Conservation (phyloP, 2,888 invertebrate genomes). For the Helicoverpa assulta region DNA sequence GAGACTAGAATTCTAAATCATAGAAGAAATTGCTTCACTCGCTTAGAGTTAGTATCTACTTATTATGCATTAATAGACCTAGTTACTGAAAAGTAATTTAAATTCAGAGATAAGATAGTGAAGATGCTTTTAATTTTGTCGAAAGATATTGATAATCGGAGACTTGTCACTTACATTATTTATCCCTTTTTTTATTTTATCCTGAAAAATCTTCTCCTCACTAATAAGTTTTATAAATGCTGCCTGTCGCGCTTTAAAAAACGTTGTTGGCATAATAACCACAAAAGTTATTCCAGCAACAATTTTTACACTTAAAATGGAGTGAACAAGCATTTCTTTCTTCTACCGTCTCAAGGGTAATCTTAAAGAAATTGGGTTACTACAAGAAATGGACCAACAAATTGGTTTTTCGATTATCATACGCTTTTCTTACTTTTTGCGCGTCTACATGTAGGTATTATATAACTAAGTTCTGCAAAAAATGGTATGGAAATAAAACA, state of each 20-base stretch:
- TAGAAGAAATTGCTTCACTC: constrained; percentile 30
- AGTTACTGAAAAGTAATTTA: not conserved
- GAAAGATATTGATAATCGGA: too few species aligned
- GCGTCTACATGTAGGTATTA: too few species aligned
- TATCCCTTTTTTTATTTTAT: too few species aligned
- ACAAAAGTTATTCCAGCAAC: constrained; percentile 21
- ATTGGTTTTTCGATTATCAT: not conserved
- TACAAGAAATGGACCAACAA: constrained; percentile 32
- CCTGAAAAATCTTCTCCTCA: too few species aligned
- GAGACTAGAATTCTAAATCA: constrained; percentile 65
- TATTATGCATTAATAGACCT: constrained; percentile 33
- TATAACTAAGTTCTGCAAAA: too few species aligned
- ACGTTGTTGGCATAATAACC: constrained; percentile 18
- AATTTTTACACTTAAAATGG: constrained; percentile 34
- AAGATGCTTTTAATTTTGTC: not conserved
- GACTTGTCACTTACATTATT: too few species aligned
- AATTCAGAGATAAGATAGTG: not conserved
- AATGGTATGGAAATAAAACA: too few species aligned
- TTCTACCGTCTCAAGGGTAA: constrained; percentile 50
- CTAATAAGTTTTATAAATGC: too few species aligned
- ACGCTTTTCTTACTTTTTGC: not conserved
- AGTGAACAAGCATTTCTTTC: constrained; percentile 43
- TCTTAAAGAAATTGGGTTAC: constrained; percentile 56
- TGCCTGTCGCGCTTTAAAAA: constrained; percentile 1
- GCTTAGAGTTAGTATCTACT: constrained; percentile 28